Base-by-base conservation (phyloP, 1,140 invertebrate genomes). In the Cydia pomonella region DNA sequence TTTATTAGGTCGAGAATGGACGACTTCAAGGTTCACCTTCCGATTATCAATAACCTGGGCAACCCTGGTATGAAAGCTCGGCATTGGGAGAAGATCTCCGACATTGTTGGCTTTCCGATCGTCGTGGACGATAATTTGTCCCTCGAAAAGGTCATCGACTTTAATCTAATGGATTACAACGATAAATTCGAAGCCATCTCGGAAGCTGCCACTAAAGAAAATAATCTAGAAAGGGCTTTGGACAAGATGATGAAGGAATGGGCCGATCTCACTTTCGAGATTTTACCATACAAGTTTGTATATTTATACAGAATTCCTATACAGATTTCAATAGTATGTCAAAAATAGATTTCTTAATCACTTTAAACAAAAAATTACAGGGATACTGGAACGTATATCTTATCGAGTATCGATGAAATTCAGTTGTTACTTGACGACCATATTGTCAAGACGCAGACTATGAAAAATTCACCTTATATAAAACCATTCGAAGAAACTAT, bases 381-480 rank as follows among this genome's bases (percentile, higher is more conserved):
- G 80, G 98, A 99, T 88, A 98, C 97, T 1, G 98, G 98, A 23
- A 99, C 98, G 1, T 97, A 96, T 80, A 97, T 99, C 78, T 93
- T 99, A 76, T 96, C 97, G 1, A 96, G 97, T 74, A 95, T 99
- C 1, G 98, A 99, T 93, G 98, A 99, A 81, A 99, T 99, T 86
- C 98, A 99, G 93, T 91, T 98, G n/a, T 90, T 98, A 44, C 90
- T 99, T 21, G 98, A 99, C 92, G 98, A 99, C 92, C 98, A 99
- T 90, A 97, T 99, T 78, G 97, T 99, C 7, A 99, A 99, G 92
- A 98, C 98, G 16, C 98, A 99, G 91, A 99, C 98, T 1, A 99
- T 99, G 98, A 97, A 98, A 90, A 98, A 98, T 84, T 99, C 98
- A 12, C 97, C 98, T 0, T 99, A 98, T 85, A 99, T 99, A 75